These are phyloP conservation scores for Tokudaia tokunoshimensis DNA, from an alignment of 2,797 vertebrate species.

Conservation along the genomic window DNA sequence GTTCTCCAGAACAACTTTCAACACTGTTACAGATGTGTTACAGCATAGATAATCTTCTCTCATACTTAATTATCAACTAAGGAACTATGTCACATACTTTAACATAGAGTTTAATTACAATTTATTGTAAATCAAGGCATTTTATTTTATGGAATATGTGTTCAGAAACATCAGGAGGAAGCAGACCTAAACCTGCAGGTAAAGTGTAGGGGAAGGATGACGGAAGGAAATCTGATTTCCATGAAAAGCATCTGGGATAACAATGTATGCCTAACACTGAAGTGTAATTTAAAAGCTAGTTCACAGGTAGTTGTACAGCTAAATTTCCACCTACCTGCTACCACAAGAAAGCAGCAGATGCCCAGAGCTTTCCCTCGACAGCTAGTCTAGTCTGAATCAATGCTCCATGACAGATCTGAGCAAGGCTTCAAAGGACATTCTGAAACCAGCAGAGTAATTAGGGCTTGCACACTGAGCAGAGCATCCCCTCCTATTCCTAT, in stretches of 20 bases:
- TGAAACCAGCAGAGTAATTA: background rate
- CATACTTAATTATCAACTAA: background rate
- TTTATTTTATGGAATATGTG: background rate
- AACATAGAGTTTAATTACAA: background rate
- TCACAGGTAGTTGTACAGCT: background rate
- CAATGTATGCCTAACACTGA: background rate
- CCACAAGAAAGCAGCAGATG: background rate
- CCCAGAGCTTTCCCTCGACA: background rate
- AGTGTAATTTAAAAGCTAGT: background rate
- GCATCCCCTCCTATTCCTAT: too few species aligned
- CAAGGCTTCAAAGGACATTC: background rate
- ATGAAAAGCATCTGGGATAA: background rate
- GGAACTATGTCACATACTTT: background rate
- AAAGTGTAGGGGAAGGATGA: background rate
- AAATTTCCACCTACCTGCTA: background rate
- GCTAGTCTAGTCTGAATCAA: background rate
- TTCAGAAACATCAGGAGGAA: background rate
- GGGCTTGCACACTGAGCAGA: background rate
- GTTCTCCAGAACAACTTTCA: background rate
- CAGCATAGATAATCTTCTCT: background rate
- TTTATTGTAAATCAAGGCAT: background rate
- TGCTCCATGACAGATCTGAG: background rate
- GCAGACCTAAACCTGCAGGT: background rate
- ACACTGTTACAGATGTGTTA: background rate
- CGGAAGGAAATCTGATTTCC: background rate